Conservation (phyloP, 1,140 invertebrate genomes). For the Drosophila chauvacae region DNA sequence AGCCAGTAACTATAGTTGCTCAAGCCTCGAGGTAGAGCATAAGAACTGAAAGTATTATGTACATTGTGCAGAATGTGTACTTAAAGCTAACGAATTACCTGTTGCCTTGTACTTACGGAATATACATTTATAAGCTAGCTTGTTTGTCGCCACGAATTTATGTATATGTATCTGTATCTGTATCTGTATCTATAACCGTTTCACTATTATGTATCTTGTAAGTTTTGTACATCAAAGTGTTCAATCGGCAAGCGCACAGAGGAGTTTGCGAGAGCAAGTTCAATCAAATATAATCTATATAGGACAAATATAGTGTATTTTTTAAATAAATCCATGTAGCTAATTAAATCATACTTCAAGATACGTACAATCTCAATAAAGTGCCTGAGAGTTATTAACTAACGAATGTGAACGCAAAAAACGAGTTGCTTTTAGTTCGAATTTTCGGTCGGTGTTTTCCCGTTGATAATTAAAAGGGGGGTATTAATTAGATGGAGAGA, state of each 20-base stretch:
- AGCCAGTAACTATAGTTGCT: conserved; percentile 32
- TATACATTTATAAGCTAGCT: conserved; percentile 53
- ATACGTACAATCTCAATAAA: conserved; percentile 76
- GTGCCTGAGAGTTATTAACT: conserved; percentile 68
- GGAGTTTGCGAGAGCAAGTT: conserved; percentile 36
- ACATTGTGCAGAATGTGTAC: conserved; percentile 58
- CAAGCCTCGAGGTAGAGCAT: conserved; percentile 30
- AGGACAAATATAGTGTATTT: conserved; percentile 38
- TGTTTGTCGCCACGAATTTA: conserved; percentile 64
- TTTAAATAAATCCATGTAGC: conserved; percentile 42
- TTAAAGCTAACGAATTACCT: conserved; percentile 58
- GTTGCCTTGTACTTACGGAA: conserved; percentile 55
- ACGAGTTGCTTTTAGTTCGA: not conserved
- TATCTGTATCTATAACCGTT: conserved; percentile 1
- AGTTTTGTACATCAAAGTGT: conserved; percentile 51
- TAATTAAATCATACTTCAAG: conserved; percentile 39
- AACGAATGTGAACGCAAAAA: conserved; percentile 12
- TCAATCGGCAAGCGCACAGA: conserved; percentile 54
- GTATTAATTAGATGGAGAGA: not conserved
- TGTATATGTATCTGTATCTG: conserved; percentile 46
- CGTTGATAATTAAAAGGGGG: conserved; percentile 9
- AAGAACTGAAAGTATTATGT: conserved; percentile 76
- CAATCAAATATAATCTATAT: conserved; percentile 25
- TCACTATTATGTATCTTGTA: conserved; percentile 24
- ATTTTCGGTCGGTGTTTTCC: not conserved